Percentiles rank a stretch among this genome's conserved stretches.
Conservation (phyloP, 2,888 invertebrate species). For the Ellobium chinense region DNA sequence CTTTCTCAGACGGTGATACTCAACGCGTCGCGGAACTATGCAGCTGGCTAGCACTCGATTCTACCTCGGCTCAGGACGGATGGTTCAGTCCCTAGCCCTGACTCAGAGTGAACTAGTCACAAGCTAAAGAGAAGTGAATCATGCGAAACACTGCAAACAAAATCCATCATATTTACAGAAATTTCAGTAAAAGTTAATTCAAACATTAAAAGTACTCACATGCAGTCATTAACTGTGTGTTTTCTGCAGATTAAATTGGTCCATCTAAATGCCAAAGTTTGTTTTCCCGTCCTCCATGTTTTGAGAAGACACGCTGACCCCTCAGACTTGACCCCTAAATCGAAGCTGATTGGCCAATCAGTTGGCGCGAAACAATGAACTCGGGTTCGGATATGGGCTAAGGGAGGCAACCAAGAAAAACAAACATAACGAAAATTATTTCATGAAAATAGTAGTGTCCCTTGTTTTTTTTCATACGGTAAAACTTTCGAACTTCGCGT, state of each 20-base stretch:
- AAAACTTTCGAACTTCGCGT: too few relatives aligned
- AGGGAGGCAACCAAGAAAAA: conserved; percentile 13
- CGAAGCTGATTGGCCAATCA: conserved; percentile 44
- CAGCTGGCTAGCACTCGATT: too few relatives aligned
- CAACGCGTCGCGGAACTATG: too few relatives aligned
- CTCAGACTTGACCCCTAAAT: conserved; percentile 26
- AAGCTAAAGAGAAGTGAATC: too few relatives aligned
- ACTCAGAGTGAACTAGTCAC: too few relatives aligned
- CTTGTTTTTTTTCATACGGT: conserved; percentile 3
- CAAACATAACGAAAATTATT: too few relatives aligned
- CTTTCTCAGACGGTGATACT: too few relatives aligned
- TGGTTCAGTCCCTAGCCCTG: too few relatives aligned
- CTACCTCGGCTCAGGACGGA: too few relatives aligned
- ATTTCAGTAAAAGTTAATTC: background rate
- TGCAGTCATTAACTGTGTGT: background rate
- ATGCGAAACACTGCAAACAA: too few relatives aligned
- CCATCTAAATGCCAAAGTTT: background rate
- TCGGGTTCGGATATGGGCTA: background rate
- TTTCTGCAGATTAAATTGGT: too few relatives aligned
- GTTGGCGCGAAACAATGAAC: conserved; percentile 62
- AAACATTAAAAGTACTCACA: background rate
- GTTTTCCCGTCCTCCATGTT: conserved; percentile 33
- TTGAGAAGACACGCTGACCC: conserved; percentile 41
- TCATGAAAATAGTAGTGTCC: background rate
- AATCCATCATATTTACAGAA: background rate